Base-by-base conservation (phyloP, 64 coral and sea anemone genomes). In the Stichodactyla mertensii region DNA sequence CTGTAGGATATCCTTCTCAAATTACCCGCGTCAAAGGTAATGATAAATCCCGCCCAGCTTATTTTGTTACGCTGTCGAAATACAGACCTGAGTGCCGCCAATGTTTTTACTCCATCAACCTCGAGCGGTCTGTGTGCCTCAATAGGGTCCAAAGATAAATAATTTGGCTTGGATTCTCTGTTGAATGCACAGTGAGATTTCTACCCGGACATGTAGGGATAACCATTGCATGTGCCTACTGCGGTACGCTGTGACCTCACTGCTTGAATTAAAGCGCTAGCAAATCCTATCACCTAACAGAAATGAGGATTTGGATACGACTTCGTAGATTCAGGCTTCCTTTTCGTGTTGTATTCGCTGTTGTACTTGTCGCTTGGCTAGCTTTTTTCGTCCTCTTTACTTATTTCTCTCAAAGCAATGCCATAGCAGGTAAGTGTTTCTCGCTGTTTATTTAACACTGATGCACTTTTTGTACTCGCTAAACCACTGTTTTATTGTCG, bases 251-350 rank as follows among this genome's bases (percentile, higher is more conserved):
- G 24, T 74, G 69, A 74, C 69, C 69, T 74, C 69, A 27, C 69
- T n/a, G 69, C 24, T 74, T 74, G 69, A 45, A 45, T 45, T 45
- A 74, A 74, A 74, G 24, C 69, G 6, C 69, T n/a, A 31, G 9
- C 69, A 74, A 74, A 74, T 74, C 69, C 69, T n/a, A 74, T 31
- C 69, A 14, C 1, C 22, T n/a, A 12, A 53, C 4, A 13, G 78
- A 14, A 14, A 81, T 81, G 78, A 81, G 78, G 51, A 81, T 81
- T 81, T 81, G 78, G 51, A 81, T 55, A 9, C 36, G 78, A 0
- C 36, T 81, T 81, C 78, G 78, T 18, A 81, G 78, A 18, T 20
- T 53, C 0, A 81, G 53, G n/a, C 78, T 9, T 9, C 78, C 78
- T 6, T 81, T 81, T 22, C 78, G 78, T 74, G 78, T 81, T 53